Evolutionary conservation across 1,140 invertebrate species (phyloP).

Genomic region (Heterodera carotae): DNA sequence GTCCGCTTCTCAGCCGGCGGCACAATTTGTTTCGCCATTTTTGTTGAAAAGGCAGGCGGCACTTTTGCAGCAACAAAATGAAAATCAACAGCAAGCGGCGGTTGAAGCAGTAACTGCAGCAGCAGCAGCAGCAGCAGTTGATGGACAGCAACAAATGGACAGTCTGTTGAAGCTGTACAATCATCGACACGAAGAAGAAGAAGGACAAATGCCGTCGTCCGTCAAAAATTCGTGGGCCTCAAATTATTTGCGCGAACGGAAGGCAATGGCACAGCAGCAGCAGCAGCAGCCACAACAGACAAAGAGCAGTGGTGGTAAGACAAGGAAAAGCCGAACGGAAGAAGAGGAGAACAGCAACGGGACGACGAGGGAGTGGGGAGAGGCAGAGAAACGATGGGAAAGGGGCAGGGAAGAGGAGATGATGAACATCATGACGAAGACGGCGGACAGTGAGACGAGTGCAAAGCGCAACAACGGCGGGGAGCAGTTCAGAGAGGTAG

Average conservation of each 20-base stretch:
- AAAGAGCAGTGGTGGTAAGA: neutral
- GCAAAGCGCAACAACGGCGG: neutral
- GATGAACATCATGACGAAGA: constrained; percentile 11
- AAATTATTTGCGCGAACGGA: constrained; percentile 39
- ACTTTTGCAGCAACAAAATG: neutral
- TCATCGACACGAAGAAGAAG: constrained; percentile 28
- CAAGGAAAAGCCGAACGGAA: neutral
- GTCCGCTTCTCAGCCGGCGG: neutral
- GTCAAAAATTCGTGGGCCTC: constrained; percentile 48
- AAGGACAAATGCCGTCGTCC: constrained; percentile 24
- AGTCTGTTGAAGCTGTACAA: constrained; percentile 20
- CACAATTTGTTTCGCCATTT: constrained; percentile 28
- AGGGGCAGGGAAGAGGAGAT: constrained; percentile 23
- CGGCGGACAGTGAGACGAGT: constrained; percentile 14
- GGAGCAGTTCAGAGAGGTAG: neutral
- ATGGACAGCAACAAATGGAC: constrained; percentile 1
- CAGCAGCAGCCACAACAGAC: constrained; percentile 8
- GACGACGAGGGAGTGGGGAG: too few relatives aligned
- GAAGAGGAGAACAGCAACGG: constrained; percentile 1
- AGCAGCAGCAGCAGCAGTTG: neutral
- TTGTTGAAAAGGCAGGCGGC: constrained; percentile 9
- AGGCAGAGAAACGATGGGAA: too few relatives aligned
- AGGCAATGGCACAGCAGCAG: constrained; percentile 17
- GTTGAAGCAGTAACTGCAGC: neutral
- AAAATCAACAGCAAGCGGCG: constrained; percentile 6